Percentiles rank a stretch among this genome's conserved stretches.
phyloP scores from a whole-genome alignment of 2,888 invertebrate species.

The Empis stercorea region DNA sequence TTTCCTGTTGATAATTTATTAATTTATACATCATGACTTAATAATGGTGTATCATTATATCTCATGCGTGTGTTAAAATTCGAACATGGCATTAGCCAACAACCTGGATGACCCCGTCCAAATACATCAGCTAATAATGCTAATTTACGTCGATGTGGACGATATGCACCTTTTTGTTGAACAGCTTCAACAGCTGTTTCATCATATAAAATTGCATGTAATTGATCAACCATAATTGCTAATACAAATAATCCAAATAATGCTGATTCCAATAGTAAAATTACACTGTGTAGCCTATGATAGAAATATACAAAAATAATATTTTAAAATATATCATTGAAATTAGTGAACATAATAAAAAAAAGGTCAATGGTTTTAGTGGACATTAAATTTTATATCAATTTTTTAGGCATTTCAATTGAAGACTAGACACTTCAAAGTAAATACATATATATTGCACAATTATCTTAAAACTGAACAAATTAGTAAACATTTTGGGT shows the following conservation, averaged over 20 bases:
- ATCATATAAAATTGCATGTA: constrained; percentile 70
- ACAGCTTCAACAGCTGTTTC: constrained; percentile 74
- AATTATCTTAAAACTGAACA: too few relatives aligned
- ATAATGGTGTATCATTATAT: constrained; percentile 32
- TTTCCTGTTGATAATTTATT: background rate
- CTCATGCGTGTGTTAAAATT: constrained; percentile 34
- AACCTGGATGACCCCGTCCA: constrained; percentile 55
- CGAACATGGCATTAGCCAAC: constrained; percentile 62
- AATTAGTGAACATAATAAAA: too few relatives aligned
- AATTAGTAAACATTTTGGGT: too few relatives aligned
- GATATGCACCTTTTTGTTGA: constrained; percentile 50
- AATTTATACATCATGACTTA: constrained; percentile 33
- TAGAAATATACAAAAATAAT: constrained; percentile 6
- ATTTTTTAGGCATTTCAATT: too few relatives aligned
- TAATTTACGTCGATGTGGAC: constrained; percentile 49
- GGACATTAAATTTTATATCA: too few relatives aligned
- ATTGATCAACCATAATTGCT: constrained; percentile 74
- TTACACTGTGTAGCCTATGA: constrained; percentile 68
- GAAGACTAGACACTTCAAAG: too few relatives aligned
- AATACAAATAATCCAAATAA: constrained; percentile 80
- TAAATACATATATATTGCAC: too few relatives aligned
- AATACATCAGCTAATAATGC: constrained; percentile 63
- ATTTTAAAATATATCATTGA: too few relatives aligned
- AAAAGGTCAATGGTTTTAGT: too few relatives aligned
- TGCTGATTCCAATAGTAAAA: constrained; percentile 65